Evolutionary conservation across 1,140 invertebrate genomes (phyloP).

Genomic region (Nilaparvata lugens): DNA sequence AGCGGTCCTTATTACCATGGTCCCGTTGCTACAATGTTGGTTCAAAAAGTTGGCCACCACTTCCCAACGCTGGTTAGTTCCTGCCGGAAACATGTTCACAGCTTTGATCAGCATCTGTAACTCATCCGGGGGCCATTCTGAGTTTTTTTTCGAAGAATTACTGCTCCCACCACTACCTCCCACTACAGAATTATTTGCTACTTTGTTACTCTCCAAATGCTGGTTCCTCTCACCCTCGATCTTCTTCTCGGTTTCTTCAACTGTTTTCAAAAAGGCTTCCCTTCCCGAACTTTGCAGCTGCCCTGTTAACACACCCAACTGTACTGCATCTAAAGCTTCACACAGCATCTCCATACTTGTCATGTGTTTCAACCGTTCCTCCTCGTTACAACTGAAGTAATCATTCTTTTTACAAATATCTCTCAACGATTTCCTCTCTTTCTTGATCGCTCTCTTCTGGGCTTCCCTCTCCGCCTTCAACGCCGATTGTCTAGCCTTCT

Average conservation of each 20-base stretch:
- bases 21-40: slow-evolving; percentile 61
- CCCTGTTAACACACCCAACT: slow-evolving; percentile 66
- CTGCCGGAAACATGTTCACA: slow-evolving; percentile 92
- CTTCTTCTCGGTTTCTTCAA: slow-evolving; percentile 52
- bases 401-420: slow-evolving; percentile 80
- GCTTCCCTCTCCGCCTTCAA: slow-evolving; percentile 80
- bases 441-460: slow-evolving; percentile 71
- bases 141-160: not conserved
- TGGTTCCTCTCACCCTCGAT: slow-evolving; percentile 63
- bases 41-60: slow-evolving; percentile 93
- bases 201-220: slow-evolving; percentile 35
- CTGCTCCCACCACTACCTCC: slow-evolving; percentile 8
- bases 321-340: slow-evolving; percentile 50
- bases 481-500: slow-evolving; percentile 66
- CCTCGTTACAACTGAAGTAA: slow-evolving; percentile 67
- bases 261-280: slow-evolving; percentile 42
- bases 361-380: slow-evolving; percentile 73
- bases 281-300: slow-evolving; percentile 53
- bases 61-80: slow-evolving; percentile 92
- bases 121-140: slow-evolving; percentile 70
- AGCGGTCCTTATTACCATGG: slow-evolving; percentile 46
- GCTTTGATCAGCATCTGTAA: slow-evolving; percentile 87
- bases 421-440: slow-evolving; percentile 76
- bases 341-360: slow-evolving; percentile 84
- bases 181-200: slow-evolving; percentile 31